These are phyloP conservation scores for Saccopteryx bilineata DNA, from an alignment of 2,113 vertebrate genomes.

Conservation along the genomic window DNA sequence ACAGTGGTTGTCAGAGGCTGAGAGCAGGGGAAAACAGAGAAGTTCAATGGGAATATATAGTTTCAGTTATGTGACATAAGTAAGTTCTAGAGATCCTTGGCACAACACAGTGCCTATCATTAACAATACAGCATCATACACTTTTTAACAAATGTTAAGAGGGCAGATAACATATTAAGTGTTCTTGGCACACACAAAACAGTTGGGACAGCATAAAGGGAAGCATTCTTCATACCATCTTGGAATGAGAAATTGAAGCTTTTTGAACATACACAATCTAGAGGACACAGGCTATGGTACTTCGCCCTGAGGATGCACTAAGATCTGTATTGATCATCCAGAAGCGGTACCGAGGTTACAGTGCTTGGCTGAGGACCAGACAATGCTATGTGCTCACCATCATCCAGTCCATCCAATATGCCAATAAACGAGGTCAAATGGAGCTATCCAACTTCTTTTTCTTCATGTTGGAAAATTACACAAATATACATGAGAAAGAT, in stretches of 20 bases:
- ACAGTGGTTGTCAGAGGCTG: neutral
- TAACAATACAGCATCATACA: neutral
- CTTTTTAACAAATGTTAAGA: neutral
- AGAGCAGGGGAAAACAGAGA: neutral
- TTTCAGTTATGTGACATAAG: neutral
- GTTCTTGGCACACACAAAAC: neutral
- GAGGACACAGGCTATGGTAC: neutral
- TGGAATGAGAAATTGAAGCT: neutral
- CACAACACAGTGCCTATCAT: neutral
- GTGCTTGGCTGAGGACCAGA: constrained; percentile 92
- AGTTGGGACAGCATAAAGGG: neutral
- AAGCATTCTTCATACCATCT: neutral
- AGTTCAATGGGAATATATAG: neutral
- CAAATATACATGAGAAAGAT: constrained; percentile 86
- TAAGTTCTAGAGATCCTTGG: neutral
- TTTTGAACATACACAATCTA: neutral
- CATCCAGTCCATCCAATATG: constrained; percentile 96
- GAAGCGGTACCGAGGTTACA: constrained; percentile 94
- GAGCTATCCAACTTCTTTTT: constrained; percentile 97
- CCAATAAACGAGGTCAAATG: constrained; percentile 95
- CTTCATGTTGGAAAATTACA: constrained; percentile 95
- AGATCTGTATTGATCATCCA: constrained; percentile 95
- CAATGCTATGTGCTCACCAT: constrained; percentile 94
- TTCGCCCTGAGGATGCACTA: constrained; percentile 84
- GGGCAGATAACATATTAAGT: neutral